A percentile compares a stretch with the other conserved stretches of the same genome.
phyloP scores from a whole-genome alignment of 1,140 invertebrate genomes.

The Caenorhabditis inopinata region DNA sequence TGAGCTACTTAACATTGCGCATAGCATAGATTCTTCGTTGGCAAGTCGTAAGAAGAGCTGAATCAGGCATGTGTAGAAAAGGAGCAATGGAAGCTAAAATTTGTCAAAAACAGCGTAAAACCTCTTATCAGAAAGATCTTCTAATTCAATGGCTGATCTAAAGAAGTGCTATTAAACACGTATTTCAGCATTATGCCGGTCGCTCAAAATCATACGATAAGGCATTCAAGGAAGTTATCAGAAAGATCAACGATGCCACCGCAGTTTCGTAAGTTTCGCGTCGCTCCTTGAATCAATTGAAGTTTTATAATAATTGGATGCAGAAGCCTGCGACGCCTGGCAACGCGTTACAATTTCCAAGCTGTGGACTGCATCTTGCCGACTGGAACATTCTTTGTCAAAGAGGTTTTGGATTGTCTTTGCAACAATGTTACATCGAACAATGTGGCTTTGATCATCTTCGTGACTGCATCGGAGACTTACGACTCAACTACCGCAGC shows the following conservation, averaged over 20 bases:
- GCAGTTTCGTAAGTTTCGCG: constrained; percentile 52
- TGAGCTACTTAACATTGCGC: too few relatives aligned
- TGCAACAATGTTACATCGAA: constrained; percentile 56
- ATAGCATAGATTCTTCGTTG: too few relatives aligned
- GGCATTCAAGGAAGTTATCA: constrained; percentile 57
- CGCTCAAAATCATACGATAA: constrained; percentile 60
- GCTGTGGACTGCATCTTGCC: constrained; percentile 60
- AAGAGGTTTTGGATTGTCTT: constrained; percentile 59
- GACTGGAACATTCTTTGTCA: constrained; percentile 57
- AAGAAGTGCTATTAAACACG: too few relatives aligned
- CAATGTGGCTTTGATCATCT: constrained; percentile 57
- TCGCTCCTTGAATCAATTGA: neutral
- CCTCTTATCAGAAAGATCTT: too few relatives aligned
- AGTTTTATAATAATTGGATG: constrained; percentile 32
- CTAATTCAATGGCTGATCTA: too few relatives aligned
- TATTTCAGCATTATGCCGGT: constrained; percentile 58
- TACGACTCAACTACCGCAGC: constrained; percentile 54
- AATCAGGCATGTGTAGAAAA: too few relatives aligned
- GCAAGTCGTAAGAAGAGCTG: too few relatives aligned
- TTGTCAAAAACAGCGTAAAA: too few relatives aligned
- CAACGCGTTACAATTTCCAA: constrained; percentile 51
- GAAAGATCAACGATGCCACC: constrained; percentile 58
- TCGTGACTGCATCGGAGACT: constrained; percentile 56
- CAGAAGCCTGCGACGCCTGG: constrained; percentile 49
- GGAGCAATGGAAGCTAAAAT: too few relatives aligned